Percentiles rank a stretch among this genome's conserved stretches.
Evolutionary conservation across 2,113 vertebrate species (phyloP).

Genomic region (Pholis gunnellus): DNA sequence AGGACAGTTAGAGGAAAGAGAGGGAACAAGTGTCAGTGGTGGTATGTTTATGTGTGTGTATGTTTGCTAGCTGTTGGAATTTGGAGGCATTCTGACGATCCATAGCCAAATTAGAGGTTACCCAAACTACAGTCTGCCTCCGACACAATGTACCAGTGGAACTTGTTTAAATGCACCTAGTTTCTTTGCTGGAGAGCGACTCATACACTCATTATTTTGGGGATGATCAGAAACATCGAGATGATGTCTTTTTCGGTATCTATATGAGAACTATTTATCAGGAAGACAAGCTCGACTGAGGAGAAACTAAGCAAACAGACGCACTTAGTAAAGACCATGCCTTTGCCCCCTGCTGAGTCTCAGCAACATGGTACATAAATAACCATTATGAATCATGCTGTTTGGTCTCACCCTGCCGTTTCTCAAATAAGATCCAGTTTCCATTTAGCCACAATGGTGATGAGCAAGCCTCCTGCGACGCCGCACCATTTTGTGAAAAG

Average conservation of each 20-base stretch:
- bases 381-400: slow-evolving; percentile 83
- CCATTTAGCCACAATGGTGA: slow-evolving; percentile 76
- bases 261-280: slow-evolving; percentile 49
- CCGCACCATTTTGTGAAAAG: slow-evolving; percentile 30
- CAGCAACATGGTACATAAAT: slow-evolving; percentile 81
- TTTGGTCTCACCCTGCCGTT: slow-evolving; percentile 77
- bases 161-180: slow-evolving; percentile 59
- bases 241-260: slow-evolving; percentile 45
- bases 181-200: slow-evolving; percentile 49
- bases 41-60: slow-evolving; percentile 34
- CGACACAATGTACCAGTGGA: background rate
- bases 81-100: slow-evolving; percentile 14
- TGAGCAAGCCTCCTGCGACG: slow-evolving; percentile 58
- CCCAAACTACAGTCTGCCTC: slow-evolving; percentile 18
- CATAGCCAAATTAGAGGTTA: slow-evolving; percentile 47
- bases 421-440: slow-evolving; percentile 80
- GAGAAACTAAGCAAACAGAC: slow-evolving; percentile 69
- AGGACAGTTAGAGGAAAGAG: slow-evolving; percentile 59
- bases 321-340: slow-evolving; percentile 76
- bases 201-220: slow-evolving; percentile 68
- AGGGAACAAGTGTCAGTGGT: slow-evolving; percentile 30
- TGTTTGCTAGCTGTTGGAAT: slow-evolving; percentile 29
- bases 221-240: slow-evolving; percentile 70
- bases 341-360: slow-evolving; percentile 75
- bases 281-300: slow-evolving; percentile 50